Conservation (phyloP, 2,113 vertebrate genomes). For the pig (Sus scrofa) region T2T-Sscrofa CM000817.6:32258001-32258500, state of each 20-base stretch:
- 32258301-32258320: not conserved
- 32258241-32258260: not conserved
- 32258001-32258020: not conserved
- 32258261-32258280: not conserved
- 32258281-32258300: not conserved
- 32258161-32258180: not conserved
- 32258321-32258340: not conserved
- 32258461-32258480: not conserved
- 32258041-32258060: not conserved
- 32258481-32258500: not conserved
- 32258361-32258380: not conserved
- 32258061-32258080: not conserved
- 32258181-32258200: too few relatives aligned
- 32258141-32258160: not conserved
- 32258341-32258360: not conserved
- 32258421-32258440: not conserved
- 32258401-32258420: not conserved
- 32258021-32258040: constrained; percentile 39
- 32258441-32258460: not conserved
- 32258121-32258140: not conserved
- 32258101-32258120: not conserved
- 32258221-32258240: not conserved
- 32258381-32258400: not conserved
- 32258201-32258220: not conserved
- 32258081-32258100: not conserved